Evolutionary conservation across 2,888 invertebrate genomes (phyloP).

Genomic region (Netelia melanura): DNA sequence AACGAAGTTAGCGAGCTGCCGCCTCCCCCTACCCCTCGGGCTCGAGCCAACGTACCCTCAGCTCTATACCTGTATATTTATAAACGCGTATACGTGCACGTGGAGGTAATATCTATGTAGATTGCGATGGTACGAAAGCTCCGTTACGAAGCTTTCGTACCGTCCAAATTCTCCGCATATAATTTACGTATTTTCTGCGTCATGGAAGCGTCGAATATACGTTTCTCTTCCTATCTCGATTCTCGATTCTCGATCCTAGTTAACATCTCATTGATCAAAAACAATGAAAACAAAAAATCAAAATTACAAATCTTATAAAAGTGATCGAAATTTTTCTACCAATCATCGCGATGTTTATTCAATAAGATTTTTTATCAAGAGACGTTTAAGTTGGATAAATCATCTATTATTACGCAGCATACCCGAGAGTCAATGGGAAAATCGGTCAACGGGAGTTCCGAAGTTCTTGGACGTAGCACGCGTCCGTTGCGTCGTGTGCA

Average conservation of each 20-base stretch:
- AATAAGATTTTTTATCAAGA: neutral
- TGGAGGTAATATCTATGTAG: constrained; percentile 33
- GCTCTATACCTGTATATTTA: constrained; percentile 8
- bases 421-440: neutral
- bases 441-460: constrained; percentile 28
- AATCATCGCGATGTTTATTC: too few relatives aligned
- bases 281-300: neutral
- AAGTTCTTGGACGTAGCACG: constrained; percentile 28
- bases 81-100: constrained; percentile 7
- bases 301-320: too few relatives aligned
- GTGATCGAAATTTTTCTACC: too few relatives aligned
- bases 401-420: constrained; percentile 25
- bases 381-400: constrained; percentile 10
- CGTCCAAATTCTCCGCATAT: constrained; percentile 30
- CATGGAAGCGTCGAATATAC: neutral
- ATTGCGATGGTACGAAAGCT: constrained; percentile 22
- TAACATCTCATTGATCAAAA: neutral
- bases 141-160: neutral
- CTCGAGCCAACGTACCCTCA: constrained; percentile 44
- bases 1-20: constrained; percentile 80
- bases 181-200: constrained; percentile 33
- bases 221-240: constrained; percentile 29
- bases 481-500: constrained; percentile 10
- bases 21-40: constrained; percentile 19
- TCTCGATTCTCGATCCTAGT: neutral